These are phyloP conservation scores for Ectemnius lituratus DNA, from an alignment of 2,888 invertebrate species.

Conservation along the genomic window DNA sequence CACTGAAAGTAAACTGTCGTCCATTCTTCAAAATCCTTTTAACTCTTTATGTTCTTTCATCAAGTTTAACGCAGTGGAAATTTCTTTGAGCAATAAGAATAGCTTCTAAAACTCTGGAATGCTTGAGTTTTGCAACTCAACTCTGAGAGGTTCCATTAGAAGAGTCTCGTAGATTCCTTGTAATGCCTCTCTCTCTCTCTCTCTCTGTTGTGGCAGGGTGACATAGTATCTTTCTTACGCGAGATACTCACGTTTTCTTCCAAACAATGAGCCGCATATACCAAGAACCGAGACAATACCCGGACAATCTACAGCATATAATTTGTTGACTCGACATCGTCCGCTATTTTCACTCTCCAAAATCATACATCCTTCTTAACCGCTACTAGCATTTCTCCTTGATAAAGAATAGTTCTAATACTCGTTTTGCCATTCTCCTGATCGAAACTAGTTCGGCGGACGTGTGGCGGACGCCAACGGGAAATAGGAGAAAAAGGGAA, in stretches of 20 bases:
- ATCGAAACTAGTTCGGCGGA: neutral
- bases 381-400: no score
- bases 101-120: neutral
- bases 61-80: neutral
- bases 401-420: neutral
- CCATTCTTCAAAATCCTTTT: neutral
- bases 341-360: no score
- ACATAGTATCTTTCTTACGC: no score
- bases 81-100: neutral
- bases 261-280: no score
- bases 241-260: no score
- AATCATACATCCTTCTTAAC: no score
- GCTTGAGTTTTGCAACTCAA: neutral
- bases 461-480: neutral
- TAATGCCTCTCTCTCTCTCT: neutral
- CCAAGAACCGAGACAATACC: no score
- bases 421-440: neutral
- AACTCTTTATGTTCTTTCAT: neutral
- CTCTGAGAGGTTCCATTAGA: slow-evolving; percentile 12
- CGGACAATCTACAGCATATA: no score
- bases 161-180: neutral
- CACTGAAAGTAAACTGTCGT: neutral
- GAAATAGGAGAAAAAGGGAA: slow-evolving; percentile 3
- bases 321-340: no score
- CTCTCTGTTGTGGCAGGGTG: no score